Evolutionary conservation across 2,113 vertebrate genomes (phyloP).

Genomic region (Hippocampus mohnikei): DNA sequence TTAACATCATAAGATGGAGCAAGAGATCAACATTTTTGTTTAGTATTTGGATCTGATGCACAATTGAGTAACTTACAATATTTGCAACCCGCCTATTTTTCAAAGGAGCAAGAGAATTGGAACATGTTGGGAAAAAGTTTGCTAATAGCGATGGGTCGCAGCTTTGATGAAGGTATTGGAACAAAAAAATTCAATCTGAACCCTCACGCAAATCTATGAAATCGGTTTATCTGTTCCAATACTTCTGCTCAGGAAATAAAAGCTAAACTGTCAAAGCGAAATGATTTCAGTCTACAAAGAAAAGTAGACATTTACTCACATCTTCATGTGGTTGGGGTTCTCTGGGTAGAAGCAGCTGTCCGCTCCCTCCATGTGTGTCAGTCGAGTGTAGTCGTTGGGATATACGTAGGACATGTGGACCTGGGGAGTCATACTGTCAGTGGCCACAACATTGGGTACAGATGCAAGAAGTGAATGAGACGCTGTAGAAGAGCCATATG

Average conservation of each 20-base stretch:
- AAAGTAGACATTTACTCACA: conserved; percentile 58
- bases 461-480: no score
- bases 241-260: neutral
- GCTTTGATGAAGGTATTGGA: neutral
- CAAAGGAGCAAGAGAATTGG: no score
- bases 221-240: neutral
- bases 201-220: neutral
- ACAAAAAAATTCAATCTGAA: neutral
- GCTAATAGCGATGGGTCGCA: neutral
- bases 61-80: neutral
- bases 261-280: neutral
- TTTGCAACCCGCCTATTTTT: neutral
- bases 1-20: neutral
- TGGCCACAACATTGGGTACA: no score
- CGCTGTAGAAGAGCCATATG: no score
- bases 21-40: neutral
- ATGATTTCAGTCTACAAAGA: neutral
- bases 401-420: conserved; percentile 87
- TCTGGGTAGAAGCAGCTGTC: conserved; percentile 88
- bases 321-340: conserved; percentile 71
- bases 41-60: neutral
- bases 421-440: conserved; percentile 58
- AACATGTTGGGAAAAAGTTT: neutral
- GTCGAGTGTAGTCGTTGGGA: conserved; percentile 90
- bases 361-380: conserved; percentile 90